Evolutionary conservation across 2,888 invertebrate genomes (phyloP).

Genomic region (Hypolimnas misippus): DNA sequence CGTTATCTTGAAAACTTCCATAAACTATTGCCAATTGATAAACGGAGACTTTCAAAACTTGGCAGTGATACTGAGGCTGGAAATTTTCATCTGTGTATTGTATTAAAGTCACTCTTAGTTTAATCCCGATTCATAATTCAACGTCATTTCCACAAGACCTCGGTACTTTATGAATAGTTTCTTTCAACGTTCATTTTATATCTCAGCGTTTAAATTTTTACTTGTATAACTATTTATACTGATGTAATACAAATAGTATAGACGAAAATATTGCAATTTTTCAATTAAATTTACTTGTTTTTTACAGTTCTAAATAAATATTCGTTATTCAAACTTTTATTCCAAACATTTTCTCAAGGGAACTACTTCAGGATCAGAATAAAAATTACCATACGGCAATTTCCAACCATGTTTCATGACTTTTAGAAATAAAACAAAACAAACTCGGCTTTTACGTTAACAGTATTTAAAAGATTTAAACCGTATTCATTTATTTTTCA

Average conservation of each 20-base stretch:
- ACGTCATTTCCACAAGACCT: slow-evolving; percentile 13
- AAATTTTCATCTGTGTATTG: slow-evolving; percentile 21
- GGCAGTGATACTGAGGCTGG: slow-evolving; percentile 16
- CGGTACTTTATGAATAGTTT: background rate
- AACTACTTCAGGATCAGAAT: background rate
- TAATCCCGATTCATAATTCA: slow-evolving; percentile 22
- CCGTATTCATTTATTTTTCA: too few relatives aligned
- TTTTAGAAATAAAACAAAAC: too few relatives aligned
- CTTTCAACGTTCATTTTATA: background rate
- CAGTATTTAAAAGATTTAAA: too few relatives aligned
- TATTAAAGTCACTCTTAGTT: slow-evolving; percentile 14
- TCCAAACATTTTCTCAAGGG: background rate
- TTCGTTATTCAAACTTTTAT: background rate
- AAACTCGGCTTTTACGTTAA: too few relatives aligned
- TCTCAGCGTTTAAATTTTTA: background rate
- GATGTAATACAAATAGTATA: too few relatives aligned
- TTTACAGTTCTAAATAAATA: background rate
- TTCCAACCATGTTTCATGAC: too few relatives aligned
- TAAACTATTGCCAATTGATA: slow-evolving; percentile 35
- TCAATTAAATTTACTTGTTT: background rate
- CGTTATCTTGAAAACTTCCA: slow-evolving; percentile 30
- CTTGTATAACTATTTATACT: background rate
- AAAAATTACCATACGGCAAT: background rate
- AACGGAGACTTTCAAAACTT: slow-evolving; percentile 28
- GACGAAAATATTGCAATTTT: background rate